Conservation (phyloP, 1,140 invertebrate genomes). For the Paramacrobiotus metropolitanus region DNA sequence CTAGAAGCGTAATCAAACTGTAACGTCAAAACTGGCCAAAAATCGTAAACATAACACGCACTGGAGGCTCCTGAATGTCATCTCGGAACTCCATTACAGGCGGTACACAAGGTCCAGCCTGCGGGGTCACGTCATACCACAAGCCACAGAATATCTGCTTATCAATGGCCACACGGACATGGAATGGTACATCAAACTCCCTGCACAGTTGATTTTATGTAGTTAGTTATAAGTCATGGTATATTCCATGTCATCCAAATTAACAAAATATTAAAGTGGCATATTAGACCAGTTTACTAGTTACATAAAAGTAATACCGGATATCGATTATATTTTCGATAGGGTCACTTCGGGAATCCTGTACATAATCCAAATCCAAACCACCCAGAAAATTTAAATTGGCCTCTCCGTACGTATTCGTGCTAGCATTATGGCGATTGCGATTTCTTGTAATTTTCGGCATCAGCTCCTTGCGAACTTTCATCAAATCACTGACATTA, state of each 20-base stretch:
- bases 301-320: too few species aligned
- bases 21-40: too few species aligned
- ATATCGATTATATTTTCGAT: conserved; percentile 73
- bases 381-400: conserved; percentile 20
- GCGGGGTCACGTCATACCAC: conserved; percentile 69
- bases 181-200: conserved; percentile 93
- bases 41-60: not conserved
- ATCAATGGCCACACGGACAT: conserved; percentile 87
- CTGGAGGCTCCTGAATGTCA: conserved; percentile 64
- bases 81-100: conserved; percentile 46
- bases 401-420: conserved; percentile 61
- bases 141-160: conserved; percentile 73
- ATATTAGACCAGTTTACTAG: too few species aligned
- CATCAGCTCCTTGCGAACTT: conserved; percentile 58
- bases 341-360: conserved; percentile 33
- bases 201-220: too few species aligned
- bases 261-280: too few species aligned
- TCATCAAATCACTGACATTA: conserved; percentile 61
- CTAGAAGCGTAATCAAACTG: conserved; percentile 13
- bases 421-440: conserved; percentile 52
- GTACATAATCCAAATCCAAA: not conserved
- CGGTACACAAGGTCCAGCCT: conserved; percentile 31
- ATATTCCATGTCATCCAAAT: too few species aligned
- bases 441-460: conserved; percentile 64
- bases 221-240: too few species aligned